These are phyloP conservation scores for Timandra comae DNA, from an alignment of 2,888 invertebrate genomes.

Conservation along the genomic window DNA sequence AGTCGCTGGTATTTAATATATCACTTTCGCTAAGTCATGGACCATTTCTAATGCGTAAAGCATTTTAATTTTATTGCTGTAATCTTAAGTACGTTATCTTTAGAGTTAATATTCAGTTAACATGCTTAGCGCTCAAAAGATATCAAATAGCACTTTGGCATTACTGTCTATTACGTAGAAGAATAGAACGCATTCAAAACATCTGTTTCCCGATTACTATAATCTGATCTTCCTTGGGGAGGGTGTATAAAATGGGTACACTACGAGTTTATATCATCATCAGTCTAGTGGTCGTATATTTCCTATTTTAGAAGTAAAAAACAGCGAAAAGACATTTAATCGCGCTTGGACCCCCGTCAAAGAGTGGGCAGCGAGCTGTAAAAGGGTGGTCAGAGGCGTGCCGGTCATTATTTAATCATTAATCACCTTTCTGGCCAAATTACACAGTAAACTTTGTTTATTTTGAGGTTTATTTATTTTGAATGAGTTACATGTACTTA, in stretches of 20 bases:
- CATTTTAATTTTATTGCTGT: too few species aligned
- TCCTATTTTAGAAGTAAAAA: slow-evolving; percentile 13
- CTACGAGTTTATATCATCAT: slow-evolving; percentile 1
- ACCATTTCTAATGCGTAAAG: too few species aligned
- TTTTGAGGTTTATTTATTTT: slow-evolving; percentile 3
- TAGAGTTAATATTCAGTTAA: too few species aligned
- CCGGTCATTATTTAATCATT: slow-evolving; percentile 25
- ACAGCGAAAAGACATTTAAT: slow-evolving; percentile 13
- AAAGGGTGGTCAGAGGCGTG: slow-evolving; percentile 23
- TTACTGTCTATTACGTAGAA: not conserved
- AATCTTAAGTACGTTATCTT: too few species aligned
- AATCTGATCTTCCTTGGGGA: not conserved
- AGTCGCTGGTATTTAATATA: too few species aligned
- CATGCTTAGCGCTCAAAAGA: too few species aligned
- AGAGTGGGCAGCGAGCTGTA: slow-evolving; percentile 21
- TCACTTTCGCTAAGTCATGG: too few species aligned
- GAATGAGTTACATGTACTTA: too few species aligned
- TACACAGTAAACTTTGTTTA: slow-evolving; percentile 18
- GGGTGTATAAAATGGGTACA: not conserved
- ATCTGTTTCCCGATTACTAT: slow-evolving; percentile 1
- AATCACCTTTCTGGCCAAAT: slow-evolving; percentile 25
- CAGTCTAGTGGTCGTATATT: slow-evolving; percentile 3
- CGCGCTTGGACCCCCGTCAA: slow-evolving; percentile 14
- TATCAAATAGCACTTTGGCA: too few species aligned
- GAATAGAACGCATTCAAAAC: slow-evolving; percentile 1